phyloP scores from a whole-genome alignment of 2,888 invertebrate species.

The Villa cingulata region DNA sequence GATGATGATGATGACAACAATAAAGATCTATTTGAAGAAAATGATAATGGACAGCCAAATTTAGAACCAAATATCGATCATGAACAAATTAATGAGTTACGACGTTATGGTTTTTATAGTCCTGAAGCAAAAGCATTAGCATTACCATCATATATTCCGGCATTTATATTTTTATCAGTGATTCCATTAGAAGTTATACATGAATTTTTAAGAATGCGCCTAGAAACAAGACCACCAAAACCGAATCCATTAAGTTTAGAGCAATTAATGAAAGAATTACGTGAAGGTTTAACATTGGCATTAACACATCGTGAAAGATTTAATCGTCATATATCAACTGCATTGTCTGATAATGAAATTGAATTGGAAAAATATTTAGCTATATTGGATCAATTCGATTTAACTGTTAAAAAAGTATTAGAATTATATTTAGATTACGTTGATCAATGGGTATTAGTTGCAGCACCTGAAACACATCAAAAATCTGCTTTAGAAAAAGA shows the following conservation, averaged over 20 bases:
- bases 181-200: constrained; percentile 85
- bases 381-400: constrained; percentile 59
- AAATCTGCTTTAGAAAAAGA: constrained; percentile 74
- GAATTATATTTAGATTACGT: constrained; percentile 80
- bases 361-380: constrained; percentile 40
- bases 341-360: constrained; percentile 39
- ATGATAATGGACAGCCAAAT: constrained; percentile 15
- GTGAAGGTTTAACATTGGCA: constrained; percentile 76
- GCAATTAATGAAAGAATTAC: constrained; percentile 79
- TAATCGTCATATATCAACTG: constrained; percentile 48
- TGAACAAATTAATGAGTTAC: constrained; percentile 30
- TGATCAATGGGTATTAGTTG: constrained; percentile 59
- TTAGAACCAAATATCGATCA: constrained; percentile 32
- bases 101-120: constrained; percentile 60
- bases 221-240: constrained; percentile 68
- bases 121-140: constrained; percentile 59
- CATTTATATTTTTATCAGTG: constrained; percentile 73
- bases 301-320: constrained; percentile 68
- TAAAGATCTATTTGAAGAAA: constrained; percentile 37
- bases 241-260: constrained; percentile 77
- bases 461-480: constrained; percentile 36
- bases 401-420: constrained; percentile 58
- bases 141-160: constrained; percentile 71
- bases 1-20: constrained; percentile 29
- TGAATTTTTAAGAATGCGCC: constrained; percentile 73